These are phyloP conservation scores for Aphelinus atriplicis DNA, from an alignment of 1,140 invertebrate species.

Conservation along the genomic window DNA sequence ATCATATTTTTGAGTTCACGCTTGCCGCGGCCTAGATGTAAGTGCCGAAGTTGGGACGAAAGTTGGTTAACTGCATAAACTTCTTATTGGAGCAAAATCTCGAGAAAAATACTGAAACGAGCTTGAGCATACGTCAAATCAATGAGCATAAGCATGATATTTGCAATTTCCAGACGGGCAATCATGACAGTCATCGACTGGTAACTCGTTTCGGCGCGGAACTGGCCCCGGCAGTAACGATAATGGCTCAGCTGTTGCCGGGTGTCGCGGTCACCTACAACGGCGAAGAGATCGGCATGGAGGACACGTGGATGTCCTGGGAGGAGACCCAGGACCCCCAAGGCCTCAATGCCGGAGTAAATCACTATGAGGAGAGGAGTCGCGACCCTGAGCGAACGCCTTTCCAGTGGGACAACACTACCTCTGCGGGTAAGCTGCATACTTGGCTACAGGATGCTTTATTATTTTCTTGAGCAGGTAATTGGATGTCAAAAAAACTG, in stretches of 20 bases:
- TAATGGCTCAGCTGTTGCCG: slow-evolving; percentile 76
- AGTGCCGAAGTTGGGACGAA: too few relatives aligned
- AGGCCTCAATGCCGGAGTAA: slow-evolving; percentile 68
- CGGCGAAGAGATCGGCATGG: slow-evolving; percentile 79
- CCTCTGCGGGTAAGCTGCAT: slow-evolving; percentile 66
- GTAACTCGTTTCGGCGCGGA: slow-evolving; percentile 71
- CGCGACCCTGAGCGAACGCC: slow-evolving; percentile 78
- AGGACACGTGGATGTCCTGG: slow-evolving; percentile 68
- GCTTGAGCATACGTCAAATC: too few relatives aligned
- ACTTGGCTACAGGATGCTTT: too few relatives aligned
- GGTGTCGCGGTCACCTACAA: slow-evolving; percentile 83
- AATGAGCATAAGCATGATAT: too few relatives aligned
- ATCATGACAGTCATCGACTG: slow-evolving; percentile 73
- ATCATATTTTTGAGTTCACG: too few relatives aligned
- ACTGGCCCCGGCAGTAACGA: slow-evolving; percentile 74
- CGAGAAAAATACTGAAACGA: too few relatives aligned
- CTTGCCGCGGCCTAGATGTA: too few relatives aligned
- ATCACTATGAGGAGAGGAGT: slow-evolving; percentile 65
- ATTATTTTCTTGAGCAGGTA: too few relatives aligned
- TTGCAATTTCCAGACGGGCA: slow-evolving; percentile 68
- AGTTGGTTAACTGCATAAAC: too few relatives aligned
- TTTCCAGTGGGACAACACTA: slow-evolving; percentile 76
- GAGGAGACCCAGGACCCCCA: slow-evolving; percentile 70
- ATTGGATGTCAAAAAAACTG: too few relatives aligned
- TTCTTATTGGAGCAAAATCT: too few relatives aligned